Evolutionary conservation across 2,113 vertebrate genomes (phyloP).

Genomic region (Pituophis catenifer): DNA sequence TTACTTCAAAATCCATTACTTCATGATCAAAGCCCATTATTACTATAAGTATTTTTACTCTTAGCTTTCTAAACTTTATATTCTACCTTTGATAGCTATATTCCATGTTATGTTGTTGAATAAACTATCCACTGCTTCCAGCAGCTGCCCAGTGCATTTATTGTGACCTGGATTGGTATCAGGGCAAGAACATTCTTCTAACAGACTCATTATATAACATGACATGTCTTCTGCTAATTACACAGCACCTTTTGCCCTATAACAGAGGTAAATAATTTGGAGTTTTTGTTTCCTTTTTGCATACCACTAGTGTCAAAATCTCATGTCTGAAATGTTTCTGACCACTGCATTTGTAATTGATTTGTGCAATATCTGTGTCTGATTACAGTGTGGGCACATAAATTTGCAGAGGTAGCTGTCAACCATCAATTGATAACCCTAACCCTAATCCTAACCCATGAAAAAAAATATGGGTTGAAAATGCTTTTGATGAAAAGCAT

Average conservation of each 20-base stretch:
- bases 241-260: neutral
- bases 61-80: neutral
- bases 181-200: neutral
- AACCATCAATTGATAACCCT: neutral
- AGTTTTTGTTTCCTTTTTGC: neutral
- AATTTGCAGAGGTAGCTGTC: neutral
- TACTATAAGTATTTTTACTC: neutral
- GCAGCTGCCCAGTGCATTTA: neutral
- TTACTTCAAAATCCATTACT: neutral
- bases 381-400: neutral
- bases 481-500: neutral
- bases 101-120: neutral
- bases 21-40: neutral
- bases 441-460: neutral
- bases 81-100: neutral
- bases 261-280: neutral
- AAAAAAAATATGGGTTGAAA: too few species aligned
- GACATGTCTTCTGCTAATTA: neutral
- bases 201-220: neutral
- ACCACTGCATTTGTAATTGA: neutral
- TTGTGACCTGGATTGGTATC: neutral
- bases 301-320: neutral
- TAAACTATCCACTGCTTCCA: neutral
- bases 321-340: neutral
- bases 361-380: neutral